Conservation (phyloP, 1,140 invertebrate species). For the Drosophila arawakana region DNA sequence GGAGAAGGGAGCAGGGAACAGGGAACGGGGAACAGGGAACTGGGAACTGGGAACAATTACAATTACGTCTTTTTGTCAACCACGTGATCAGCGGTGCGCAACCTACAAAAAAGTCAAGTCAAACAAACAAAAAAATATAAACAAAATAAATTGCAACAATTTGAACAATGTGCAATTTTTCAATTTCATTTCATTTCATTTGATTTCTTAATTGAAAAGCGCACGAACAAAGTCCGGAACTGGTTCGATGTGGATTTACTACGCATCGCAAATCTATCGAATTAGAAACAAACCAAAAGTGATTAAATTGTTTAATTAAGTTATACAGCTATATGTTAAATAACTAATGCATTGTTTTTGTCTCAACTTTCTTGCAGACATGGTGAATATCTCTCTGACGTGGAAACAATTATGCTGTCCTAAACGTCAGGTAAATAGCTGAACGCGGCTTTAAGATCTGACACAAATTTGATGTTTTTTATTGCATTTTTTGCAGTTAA, state of each 20-base stretch:
- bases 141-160: constrained; percentile 37
- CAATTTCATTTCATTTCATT: constrained; percentile 37
- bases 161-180: constrained; percentile 41
- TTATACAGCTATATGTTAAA: too few species aligned
- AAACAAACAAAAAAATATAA: neutral
- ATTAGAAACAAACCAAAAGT: neutral
- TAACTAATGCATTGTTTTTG: neutral
- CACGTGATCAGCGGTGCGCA: constrained; percentile 29
- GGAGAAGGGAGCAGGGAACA: constrained; percentile 9
- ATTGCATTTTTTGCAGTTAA: constrained; percentile 55
- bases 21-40: constrained; percentile 5
- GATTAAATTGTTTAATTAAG: neutral
- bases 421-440: constrained; percentile 75
- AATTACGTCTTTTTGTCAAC: constrained; percentile 22
- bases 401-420: constrained; percentile 79
- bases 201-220: constrained; percentile 46
- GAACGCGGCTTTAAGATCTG: neutral
- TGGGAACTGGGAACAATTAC: constrained; percentile 8
- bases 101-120: constrained; percentile 6
- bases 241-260: constrained; percentile 12
- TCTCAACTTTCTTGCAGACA: constrained; percentile 61
- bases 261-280: neutral
- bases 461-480: neutral
- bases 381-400: constrained; percentile 80
- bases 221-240: constrained; percentile 8